Percentiles rank a stretch among this genome's conserved stretches.
These are phyloP conservation scores for Drosophila azteca DNA, from an alignment of 1,140 invertebrate species.

Conservation along the genomic window DNA sequence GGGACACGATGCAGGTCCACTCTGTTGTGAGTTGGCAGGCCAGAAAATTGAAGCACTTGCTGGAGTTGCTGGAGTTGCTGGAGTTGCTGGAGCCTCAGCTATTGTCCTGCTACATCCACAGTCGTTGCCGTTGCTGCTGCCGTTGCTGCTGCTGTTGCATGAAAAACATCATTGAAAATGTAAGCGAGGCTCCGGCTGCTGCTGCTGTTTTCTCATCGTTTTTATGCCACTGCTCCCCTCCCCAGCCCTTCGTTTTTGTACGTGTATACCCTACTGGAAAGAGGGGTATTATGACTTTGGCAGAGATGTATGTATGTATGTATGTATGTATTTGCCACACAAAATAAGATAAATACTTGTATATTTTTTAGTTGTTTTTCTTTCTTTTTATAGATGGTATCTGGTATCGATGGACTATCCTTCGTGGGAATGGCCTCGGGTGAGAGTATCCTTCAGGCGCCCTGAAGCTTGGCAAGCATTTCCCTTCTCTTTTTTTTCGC, in stretches of 20 bases:
- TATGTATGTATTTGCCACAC: too few relatives aligned
- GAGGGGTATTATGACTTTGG: too few relatives aligned
- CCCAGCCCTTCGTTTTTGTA: neutral
- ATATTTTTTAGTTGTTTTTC: too few relatives aligned
- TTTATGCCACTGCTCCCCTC: neutral
- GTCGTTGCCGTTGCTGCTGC: neutral
- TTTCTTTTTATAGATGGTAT: neutral
- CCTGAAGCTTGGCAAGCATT: too few relatives aligned
- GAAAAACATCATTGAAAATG: conserved; percentile 67
- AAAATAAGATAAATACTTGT: neutral
- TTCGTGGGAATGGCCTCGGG: too few relatives aligned
- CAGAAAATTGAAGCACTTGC: conserved; percentile 78
- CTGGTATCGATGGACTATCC: too few relatives aligned
- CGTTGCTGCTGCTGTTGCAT: conserved; percentile 7
- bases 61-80: conserved; percentile 8
- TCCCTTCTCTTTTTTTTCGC: conserved; percentile 11
- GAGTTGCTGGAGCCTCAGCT: conserved; percentile 15
- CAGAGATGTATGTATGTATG: too few relatives aligned
- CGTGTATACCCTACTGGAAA: too few relatives aligned
- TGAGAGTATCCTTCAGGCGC: too few relatives aligned
- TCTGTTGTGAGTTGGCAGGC: conserved; percentile 64
- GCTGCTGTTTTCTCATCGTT: too few relatives aligned
- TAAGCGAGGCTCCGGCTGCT: conserved; percentile 27
- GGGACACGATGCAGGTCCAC: conserved; percentile 15
- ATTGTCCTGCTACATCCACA: conserved; percentile 44